Base-by-base conservation (phyloP, 2,113 vertebrate species). In the Corydoras sp. region DNA sequence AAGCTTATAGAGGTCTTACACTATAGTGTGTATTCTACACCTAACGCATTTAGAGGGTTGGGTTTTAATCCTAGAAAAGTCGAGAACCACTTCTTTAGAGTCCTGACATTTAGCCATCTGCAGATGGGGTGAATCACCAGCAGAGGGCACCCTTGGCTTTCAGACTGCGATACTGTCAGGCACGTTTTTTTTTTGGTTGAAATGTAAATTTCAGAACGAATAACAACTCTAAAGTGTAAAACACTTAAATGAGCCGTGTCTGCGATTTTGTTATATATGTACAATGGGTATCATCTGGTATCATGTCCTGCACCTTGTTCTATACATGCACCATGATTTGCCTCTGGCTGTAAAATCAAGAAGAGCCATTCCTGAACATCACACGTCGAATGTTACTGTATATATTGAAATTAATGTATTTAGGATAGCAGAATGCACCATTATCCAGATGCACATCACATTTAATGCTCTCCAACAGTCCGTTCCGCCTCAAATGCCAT, bases 351-450 rank as follows among this genome's bases (percentile, higher is more conserved):
- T 35, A 60, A 62, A 65, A 49, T 18, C 30, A 30, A 65, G 48
- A 70, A 61, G 15, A 70, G 59, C 18, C 56, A 58, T 48, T 74
- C 30, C 74, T 31, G 49, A 32, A 58, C 62, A 68, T 73, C 66
- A 65, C 56, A 64, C 43, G 54, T 10, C 59, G 66, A 74, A 74
- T 74, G 72, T 74, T 74, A 15, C 49, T 73, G 58, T 74, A 65
- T 62, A 70, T 67, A 71, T 49, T 58, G 30, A 73, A 11, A 73
- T n/a, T 69, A 73, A 69, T 61, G 60, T 65, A 77, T 14, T 65
- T 18, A 32, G 49, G 50, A 50, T 59, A 69, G 65, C 56, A 68
- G 68, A 71, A 56, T 68, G 72, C 58, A 68, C 50, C 62, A 64
- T 24, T 74, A 62, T 62, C 58, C 58, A 74, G 65, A 68, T 68